phyloP scores from a whole-genome alignment of 2,888 invertebrate species.

The Epiblema foenella region DNA sequence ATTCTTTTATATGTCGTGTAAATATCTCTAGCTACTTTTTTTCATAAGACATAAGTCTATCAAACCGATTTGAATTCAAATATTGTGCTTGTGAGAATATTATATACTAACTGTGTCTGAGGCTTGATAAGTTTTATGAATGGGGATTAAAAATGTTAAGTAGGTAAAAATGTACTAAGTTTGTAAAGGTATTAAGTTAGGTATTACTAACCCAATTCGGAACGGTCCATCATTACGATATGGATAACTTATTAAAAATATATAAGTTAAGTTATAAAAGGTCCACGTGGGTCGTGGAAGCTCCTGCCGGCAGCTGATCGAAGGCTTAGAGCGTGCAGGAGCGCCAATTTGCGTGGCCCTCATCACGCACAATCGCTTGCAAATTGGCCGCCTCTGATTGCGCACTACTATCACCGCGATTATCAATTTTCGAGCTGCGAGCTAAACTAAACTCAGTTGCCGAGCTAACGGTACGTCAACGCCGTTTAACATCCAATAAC shows the following conservation, averaged over 20 bases:
- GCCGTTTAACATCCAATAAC: constrained; percentile 13
- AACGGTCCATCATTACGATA: too few relatives aligned
- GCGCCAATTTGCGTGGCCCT: constrained; percentile 76
- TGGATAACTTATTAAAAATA: not conserved
- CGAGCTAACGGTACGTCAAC: constrained; percentile 38
- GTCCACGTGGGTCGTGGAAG: not conserved
- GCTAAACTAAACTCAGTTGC: constrained; percentile 50
- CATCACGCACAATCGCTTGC: constrained; percentile 80
- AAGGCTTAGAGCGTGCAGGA: constrained; percentile 62
- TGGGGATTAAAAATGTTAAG: too few relatives aligned
- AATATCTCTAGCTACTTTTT: too few relatives aligned
- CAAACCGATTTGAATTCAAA: too few relatives aligned
- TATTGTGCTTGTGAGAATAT: too few relatives aligned
- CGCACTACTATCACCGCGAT: constrained; percentile 62
- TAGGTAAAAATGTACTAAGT: too few relatives aligned
- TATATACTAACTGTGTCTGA: too few relatives aligned
- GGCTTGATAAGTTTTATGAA: too few relatives aligned
- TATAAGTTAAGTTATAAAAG: constrained; percentile 5
- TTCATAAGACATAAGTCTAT: too few relatives aligned
- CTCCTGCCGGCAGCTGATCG: not conserved
- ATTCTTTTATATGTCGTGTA: too few relatives aligned
- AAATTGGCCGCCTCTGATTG: constrained; percentile 81
- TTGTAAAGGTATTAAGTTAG: too few relatives aligned
- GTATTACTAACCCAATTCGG: too few relatives aligned
- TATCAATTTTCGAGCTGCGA: constrained; percentile 77